Evolutionary conservation across 2,888 invertebrate species (phyloP).

Genomic region (Diloba caeruleocephala): DNA sequence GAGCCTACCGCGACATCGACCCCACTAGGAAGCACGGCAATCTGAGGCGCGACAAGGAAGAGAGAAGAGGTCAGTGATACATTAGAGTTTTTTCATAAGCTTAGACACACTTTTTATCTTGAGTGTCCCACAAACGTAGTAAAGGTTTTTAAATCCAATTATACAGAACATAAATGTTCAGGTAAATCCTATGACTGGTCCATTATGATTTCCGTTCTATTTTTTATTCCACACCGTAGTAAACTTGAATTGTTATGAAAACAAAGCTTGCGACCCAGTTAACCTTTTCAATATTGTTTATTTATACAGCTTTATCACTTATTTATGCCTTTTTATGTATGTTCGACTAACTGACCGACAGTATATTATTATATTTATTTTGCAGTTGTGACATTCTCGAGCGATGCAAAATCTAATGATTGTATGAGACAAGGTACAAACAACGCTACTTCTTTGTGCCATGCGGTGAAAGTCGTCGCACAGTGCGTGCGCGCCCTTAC

Average conservation of each 20-base stretch:
- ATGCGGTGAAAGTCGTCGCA: constrained; percentile 49
- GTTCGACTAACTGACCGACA: constrained; percentile 58
- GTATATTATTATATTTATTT: constrained; percentile 67
- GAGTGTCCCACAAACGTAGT: neutral
- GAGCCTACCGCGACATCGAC: constrained; percentile 79
- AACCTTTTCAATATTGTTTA: constrained; percentile 12
- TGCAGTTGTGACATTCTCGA: constrained; percentile 85
- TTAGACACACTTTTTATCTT: neutral
- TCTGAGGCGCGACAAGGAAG: constrained; percentile 71
- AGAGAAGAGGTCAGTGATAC: constrained; percentile 67
- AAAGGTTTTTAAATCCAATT: neutral
- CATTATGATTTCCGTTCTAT: neutral
- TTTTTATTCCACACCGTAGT: neutral
- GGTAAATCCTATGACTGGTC: neutral
- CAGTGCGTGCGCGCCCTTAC: constrained; percentile 26
- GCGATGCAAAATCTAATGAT: constrained; percentile 76
- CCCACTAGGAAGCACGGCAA: constrained; percentile 72
- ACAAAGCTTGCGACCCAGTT: constrained; percentile 11
- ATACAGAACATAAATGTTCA: neutral
- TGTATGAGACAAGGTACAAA: constrained; percentile 75
- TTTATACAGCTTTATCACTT: constrained; percentile 8
- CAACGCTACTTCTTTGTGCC: constrained; percentile 46
- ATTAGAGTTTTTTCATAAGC: too few relatives aligned
- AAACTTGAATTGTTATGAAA: constrained; percentile 8
- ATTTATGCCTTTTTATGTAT: constrained; percentile 20